A percentile compares a stretch with the other conserved stretches of the same genome.
phyloP scores from a whole-genome alignment of 2,888 invertebrate species.

The Drosophila buzzatii region DNA sequence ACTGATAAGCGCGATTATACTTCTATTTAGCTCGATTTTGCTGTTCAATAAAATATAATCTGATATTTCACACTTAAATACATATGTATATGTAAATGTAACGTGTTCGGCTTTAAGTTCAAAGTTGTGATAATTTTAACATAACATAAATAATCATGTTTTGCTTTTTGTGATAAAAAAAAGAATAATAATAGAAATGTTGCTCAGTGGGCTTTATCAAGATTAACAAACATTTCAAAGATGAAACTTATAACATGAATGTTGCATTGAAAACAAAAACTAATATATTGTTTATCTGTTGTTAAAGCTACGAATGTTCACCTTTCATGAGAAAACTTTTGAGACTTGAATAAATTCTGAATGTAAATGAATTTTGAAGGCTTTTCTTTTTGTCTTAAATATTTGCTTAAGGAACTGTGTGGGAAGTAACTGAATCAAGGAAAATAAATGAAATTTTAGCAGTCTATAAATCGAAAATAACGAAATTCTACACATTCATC shows the following conservation, averaged over 20 bases:
- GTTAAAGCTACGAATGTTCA: slow-evolving; percentile 3
- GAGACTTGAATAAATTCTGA: background rate
- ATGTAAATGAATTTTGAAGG: background rate
- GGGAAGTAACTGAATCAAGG: background rate
- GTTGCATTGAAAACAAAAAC: background rate
- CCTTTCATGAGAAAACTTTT: background rate
- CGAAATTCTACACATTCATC: background rate
- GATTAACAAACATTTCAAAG: background rate
- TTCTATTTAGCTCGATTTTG: slow-evolving; percentile 11
- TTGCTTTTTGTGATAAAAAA: slow-evolving; percentile 25
- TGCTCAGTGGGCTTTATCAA: background rate
- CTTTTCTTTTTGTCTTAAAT: background rate
- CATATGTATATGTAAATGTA: slow-evolving; percentile 3
- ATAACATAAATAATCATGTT: slow-evolving; percentile 9
- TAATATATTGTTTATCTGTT: background rate
- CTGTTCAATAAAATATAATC: slow-evolving; percentile 14
- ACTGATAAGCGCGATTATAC: slow-evolving; percentile 87
- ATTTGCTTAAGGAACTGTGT: background rate
- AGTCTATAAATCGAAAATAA: background rate
- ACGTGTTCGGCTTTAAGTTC: slow-evolving; percentile 4
- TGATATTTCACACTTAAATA: slow-evolving; percentile 3
- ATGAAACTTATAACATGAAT: background rate
- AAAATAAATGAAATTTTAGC: background rate
- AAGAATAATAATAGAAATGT: slow-evolving; percentile 1
- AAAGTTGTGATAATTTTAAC: slow-evolving; percentile 33